Evolutionary conservation across 2,797 vertebrate genomes (phyloP).

Genomic region (Lindbergichthys nudifrons): DNA sequence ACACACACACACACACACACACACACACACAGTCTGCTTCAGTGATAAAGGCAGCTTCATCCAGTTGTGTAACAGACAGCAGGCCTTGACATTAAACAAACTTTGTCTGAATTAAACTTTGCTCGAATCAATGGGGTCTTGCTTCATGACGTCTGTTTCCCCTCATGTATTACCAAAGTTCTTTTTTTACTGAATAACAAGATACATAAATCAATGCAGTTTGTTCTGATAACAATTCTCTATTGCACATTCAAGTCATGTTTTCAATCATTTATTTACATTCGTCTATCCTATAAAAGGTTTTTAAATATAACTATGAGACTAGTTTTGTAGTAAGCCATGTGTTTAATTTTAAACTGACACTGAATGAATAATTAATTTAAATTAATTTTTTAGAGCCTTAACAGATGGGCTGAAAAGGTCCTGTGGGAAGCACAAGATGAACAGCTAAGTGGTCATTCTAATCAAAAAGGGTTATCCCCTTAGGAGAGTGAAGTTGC

Average conservation of each 20-base stretch:
- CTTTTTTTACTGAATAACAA: not conserved
- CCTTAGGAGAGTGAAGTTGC: not conserved
- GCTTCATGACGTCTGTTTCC: slow-evolving; percentile 32
- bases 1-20: too few relatives aligned
- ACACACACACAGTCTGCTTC: not conserved
- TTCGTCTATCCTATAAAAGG: not conserved
- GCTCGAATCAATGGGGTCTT: slow-evolving; percentile 55
- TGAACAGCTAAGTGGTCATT: slow-evolving; percentile 18
- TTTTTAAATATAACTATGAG: not conserved
- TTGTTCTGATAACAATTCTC: not conserved
- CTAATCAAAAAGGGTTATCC: slow-evolving; percentile 20
- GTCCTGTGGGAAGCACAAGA: slow-evolving; percentile 12
- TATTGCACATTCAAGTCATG: not conserved
- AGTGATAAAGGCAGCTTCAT: slow-evolving; percentile 1
- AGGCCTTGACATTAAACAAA: slow-evolving; percentile 58
- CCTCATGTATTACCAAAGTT: not conserved
- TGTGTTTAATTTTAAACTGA: slow-evolving; percentile 14
- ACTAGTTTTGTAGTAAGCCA: not conserved
- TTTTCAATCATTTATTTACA: not conserved
- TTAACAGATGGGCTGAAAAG: slow-evolving; percentile 12
- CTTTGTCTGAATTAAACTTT: slow-evolving; percentile 57
- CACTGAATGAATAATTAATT: not conserved
- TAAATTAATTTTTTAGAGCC: not conserved
- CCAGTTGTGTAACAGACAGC: slow-evolving; percentile 31
- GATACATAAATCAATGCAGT: not conserved